Evolutionary conservation across 2,888 invertebrate species (phyloP), one percentile per base, ranked within the genome.

Genomic region (Epinotia ramella): DNA sequence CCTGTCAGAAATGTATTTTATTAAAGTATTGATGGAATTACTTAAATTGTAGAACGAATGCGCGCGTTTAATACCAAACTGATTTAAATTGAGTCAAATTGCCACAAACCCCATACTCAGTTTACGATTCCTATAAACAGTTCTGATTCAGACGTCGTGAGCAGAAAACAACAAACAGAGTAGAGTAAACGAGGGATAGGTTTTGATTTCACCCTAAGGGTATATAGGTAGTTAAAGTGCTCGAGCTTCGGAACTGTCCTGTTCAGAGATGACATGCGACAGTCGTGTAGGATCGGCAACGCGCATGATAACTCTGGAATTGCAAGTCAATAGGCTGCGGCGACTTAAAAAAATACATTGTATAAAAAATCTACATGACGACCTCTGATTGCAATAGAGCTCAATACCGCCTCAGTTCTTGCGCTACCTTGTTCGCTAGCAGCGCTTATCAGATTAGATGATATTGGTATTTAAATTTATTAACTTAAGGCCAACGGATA

Each of bases 161-260:
- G 24, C 49, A 65, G 16, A 20, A 40, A 57, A 67, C 33, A 67
- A 44, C 68, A 60, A 69, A 46, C 69, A 24, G n/a, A 46, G n/a
- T 60, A 13, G 20, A 59, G 24, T 24, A 69, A 62, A 60, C 59
- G 60, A 18, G 44, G 44, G 44, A 24, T 68, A 40, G 18, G 40
- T 69, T 24, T 69, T 24, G n/a, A 60, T 46, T 69, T 59, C 59
- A 16, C 11, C 46, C 44, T 46, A 28, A 59, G 57, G 44, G 44
- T 44, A n/a, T n/a, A n/a, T n/a, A n/a, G n/a, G 24, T 60, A 69
- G 60, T 60, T 69, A 69, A 69, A 69, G 59, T 44, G 24, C 69
- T 69, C 69, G n/a, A 69, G 59, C 46, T n/a, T 44, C n/a, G 53
- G 6, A 46, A 33, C 20, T 44, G 57, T 59, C 68, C n/a, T 28